Conservation (phyloP, 2,888 invertebrate species). For the Ceriagrion tenellum region DNA sequence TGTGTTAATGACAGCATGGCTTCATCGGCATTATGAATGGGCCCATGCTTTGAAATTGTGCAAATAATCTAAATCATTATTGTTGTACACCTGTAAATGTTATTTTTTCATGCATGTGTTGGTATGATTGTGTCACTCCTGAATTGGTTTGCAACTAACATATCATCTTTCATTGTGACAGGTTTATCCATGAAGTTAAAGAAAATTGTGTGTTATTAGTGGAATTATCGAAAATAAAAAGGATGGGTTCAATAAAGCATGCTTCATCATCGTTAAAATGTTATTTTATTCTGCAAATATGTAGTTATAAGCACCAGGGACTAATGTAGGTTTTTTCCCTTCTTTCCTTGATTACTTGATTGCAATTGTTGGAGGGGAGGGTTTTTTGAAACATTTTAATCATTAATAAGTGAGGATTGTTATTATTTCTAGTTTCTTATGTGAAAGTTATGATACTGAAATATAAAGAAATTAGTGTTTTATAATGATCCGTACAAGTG, state of each 20-base stretch:
- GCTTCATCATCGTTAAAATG: background rate
- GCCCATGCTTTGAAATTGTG: slow-evolving; percentile 29
- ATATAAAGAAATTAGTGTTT: no score
- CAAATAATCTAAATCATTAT: background rate
- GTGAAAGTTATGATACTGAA: no score
- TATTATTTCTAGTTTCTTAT: no score
- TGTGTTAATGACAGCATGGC: slow-evolving; percentile 38
- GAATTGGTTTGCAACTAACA: background rate
- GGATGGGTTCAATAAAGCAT: slow-evolving; percentile 22
- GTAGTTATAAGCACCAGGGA: no score
- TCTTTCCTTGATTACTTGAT: no score
- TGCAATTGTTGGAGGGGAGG: no score
- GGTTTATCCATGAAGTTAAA: background rate
- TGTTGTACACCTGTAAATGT: background rate
- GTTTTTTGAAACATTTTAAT: no score
- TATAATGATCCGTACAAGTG: no score
- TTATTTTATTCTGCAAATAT: background rate
- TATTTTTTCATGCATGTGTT: slow-evolving; percentile 17
- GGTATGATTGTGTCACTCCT: slow-evolving; percentile 24
- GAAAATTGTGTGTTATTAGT: background rate
- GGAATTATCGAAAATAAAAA: background rate
- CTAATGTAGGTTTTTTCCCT: no score
- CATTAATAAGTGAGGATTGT: no score
- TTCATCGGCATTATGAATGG: slow-evolving; percentile 35
- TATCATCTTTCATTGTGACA: slow-evolving; percentile 35